Conservation (phyloP, 2,797 vertebrate species). For the Lates japonicus region DNA sequence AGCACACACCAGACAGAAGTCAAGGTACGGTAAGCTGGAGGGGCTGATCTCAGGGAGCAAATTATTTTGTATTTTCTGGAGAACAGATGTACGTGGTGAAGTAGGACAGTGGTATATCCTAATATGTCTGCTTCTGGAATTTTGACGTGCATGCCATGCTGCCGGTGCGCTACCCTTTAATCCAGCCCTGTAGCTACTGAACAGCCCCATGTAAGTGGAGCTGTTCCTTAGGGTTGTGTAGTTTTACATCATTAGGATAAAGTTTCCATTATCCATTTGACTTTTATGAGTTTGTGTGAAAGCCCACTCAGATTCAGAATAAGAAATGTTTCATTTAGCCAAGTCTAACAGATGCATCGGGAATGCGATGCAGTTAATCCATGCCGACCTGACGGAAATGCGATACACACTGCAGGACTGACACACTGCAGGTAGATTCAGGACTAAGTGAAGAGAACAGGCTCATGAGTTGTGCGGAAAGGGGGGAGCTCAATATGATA, state of each 20-base stretch:
- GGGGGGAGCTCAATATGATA: constrained; percentile 35
- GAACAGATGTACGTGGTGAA: neutral
- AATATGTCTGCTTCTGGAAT: neutral
- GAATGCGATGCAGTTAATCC: constrained; percentile 31
- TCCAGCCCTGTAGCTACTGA: constrained; percentile 3
- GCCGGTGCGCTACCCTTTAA: neutral
- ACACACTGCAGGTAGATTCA: neutral
- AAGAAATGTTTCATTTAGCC: constrained; percentile 37
- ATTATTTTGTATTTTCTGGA: neutral
- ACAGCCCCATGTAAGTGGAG: neutral
- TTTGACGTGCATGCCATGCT: neutral
- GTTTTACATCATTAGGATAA: constrained; percentile 8
- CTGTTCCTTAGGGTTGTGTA: neutral
- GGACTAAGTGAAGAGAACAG: constrained; percentile 19
- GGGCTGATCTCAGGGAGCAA: neutral
- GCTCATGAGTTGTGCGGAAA: constrained; percentile 12
- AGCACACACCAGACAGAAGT: neutral
- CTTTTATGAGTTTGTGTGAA: constrained; percentile 36
- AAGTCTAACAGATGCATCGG: constrained; percentile 29
- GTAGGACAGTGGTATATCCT: constrained; percentile 4
- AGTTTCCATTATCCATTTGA: constrained; percentile 25
- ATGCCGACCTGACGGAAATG: constrained; percentile 20
- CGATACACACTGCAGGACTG: constrained; percentile 7
- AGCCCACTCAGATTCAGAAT: constrained; percentile 20
- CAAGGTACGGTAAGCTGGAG: neutral